Percentiles rank a stretch among this genome's conserved stretches.
phyloP scores from a whole-genome alignment of 2,113 vertebrate genomes.

The Sinocyclocheilus rhinocerous region DNA sequence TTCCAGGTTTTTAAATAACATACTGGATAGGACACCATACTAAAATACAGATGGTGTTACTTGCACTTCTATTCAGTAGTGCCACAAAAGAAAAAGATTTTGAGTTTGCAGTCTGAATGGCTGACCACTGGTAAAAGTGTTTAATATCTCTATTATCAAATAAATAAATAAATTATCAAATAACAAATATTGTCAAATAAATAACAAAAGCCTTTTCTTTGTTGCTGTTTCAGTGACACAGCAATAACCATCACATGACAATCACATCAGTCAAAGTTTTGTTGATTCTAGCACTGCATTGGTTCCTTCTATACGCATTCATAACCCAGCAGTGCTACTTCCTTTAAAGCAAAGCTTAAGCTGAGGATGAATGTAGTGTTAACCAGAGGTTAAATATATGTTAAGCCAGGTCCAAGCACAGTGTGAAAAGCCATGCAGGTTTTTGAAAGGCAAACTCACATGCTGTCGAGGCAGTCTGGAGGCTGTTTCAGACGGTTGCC shows the following conservation, averaged over 20 bases:
- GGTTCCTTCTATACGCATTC: not conserved
- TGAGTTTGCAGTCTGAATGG: no score
- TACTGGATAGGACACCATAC: no score
- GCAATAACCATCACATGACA: no score
- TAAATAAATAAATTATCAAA: no score
- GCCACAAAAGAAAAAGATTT: no score
- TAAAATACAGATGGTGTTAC: no score
- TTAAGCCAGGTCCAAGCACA: not conserved
- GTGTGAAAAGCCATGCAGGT: not conserved
- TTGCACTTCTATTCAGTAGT: no score
- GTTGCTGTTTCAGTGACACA: no score
- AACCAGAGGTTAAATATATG: not conserved
- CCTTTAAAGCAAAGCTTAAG: not conserved
- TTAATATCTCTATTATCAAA: no score
- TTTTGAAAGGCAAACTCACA: slow-evolving; percentile 74
- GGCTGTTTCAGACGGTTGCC: slow-evolving; percentile 92
- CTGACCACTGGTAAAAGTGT: no score
- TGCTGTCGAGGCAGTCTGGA: slow-evolving; percentile 86
- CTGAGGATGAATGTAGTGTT: not conserved
- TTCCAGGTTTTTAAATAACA: not conserved
- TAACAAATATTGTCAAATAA: no score
- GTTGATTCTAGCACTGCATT: not conserved
- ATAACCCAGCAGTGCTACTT: not conserved
- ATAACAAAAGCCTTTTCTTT: no score
- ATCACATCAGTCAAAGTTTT: not conserved